A percentile compares a stretch with the other conserved stretches of the same genome.
phyloP scores from a whole-genome alignment of 2,113 vertebrate species.

The Artemisiospiza belli region DNA sequence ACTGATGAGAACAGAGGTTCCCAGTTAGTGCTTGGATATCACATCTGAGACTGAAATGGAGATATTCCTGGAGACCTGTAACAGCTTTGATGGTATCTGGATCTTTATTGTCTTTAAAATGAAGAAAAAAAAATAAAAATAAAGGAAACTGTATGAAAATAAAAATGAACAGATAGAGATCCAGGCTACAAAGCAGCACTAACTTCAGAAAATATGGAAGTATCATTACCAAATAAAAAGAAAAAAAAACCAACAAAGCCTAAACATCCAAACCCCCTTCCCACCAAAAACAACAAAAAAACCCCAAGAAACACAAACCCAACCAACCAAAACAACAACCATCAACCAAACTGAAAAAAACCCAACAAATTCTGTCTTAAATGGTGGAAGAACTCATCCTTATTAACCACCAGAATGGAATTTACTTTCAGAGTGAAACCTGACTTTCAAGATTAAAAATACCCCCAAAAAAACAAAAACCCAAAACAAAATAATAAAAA shows the following conservation, averaged over 20 bases:
- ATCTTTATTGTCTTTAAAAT: background rate
- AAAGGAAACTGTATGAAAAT: background rate
- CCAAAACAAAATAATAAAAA: background rate
- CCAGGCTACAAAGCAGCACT: background rate
- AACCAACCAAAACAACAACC: background rate
- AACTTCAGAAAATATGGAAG: background rate
- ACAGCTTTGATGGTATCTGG: background rate
- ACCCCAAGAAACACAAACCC: background rate
- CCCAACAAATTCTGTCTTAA: background rate
- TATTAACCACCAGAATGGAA: background rate
- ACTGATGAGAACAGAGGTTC: background rate
- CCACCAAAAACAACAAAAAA: background rate
- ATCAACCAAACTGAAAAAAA: rapidly evolving
- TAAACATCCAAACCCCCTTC: background rate
- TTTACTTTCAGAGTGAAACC: background rate
- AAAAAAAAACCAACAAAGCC: too few relatives aligned
- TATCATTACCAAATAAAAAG: background rate
- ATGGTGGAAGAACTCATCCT: background rate
- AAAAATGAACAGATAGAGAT: background rate
- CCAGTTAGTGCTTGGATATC: background rate
- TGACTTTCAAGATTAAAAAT: background rate
- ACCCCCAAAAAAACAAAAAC: background rate
- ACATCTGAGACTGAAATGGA: background rate
- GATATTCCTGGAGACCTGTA: background rate
- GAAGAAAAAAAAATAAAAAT: background rate